These are phyloP conservation scores for Cydia amplana DNA, from an alignment of 1,140 invertebrate species.

Conservation along the genomic window DNA sequence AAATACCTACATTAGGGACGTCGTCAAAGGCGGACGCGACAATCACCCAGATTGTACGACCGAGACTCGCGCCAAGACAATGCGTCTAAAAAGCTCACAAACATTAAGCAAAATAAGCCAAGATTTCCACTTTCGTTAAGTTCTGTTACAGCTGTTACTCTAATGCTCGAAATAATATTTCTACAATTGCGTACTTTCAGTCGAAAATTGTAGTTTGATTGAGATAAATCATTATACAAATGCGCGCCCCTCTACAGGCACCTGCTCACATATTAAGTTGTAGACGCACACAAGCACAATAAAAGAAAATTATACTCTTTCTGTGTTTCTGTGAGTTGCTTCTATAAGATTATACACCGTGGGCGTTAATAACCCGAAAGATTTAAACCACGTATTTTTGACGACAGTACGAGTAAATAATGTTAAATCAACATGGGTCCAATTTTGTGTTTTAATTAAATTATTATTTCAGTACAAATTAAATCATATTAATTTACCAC, in stretches of 20 bases:
- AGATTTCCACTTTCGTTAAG: constrained; percentile 1
- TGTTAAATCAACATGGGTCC: no score
- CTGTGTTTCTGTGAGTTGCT: no score
- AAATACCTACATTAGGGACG: constrained; percentile 16
- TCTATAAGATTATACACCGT: no score
- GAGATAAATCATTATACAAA: neutral
- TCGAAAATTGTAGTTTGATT: neutral
- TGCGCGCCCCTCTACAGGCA: no score
- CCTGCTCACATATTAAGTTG: no score
- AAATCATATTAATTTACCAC: no score
- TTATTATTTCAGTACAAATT: no score
- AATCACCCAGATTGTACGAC: constrained; percentile 35
- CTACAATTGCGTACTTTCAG: neutral
- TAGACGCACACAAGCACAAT: neutral
- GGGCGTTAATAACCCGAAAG: no score
- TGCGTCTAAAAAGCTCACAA: neutral
- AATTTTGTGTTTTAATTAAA: no score
- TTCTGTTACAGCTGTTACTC: neutral
- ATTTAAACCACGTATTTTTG: no score
- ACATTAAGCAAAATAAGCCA: constrained; percentile 7
- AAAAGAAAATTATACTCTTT: neutral
- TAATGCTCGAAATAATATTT: constrained; percentile 1
- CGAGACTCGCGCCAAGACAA: neutral
- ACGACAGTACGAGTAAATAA: no score
- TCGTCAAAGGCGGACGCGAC: constrained; percentile 29